Conservation (phyloP, 2,797 vertebrate genomes). For the Falco rusticolus region DNA sequence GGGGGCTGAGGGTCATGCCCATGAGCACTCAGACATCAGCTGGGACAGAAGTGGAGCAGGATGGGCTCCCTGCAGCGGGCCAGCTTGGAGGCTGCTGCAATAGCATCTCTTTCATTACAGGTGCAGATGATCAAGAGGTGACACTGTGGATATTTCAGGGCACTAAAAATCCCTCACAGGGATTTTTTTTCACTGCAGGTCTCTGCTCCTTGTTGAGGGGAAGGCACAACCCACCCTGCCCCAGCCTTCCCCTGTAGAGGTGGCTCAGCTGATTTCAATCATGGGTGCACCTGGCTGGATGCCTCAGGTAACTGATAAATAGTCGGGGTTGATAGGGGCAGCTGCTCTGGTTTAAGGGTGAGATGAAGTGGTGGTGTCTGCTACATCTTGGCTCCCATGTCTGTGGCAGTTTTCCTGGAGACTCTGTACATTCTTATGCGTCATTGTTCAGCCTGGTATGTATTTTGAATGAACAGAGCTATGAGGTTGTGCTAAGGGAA, state of each 20-base stretch:
- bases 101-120: neutral
- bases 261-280: fast-evolving
- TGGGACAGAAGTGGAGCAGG: neutral
- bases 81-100: neutral
- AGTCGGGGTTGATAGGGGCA: fast-evolving
- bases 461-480: neutral
- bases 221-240: neutral
- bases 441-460: fast-evolving
- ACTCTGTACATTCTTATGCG: fast-evolving
- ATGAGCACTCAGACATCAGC: fast-evolving
- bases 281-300: neutral
- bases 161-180: neutral
- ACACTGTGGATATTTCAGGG: neutral
- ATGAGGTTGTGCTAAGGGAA: neutral
- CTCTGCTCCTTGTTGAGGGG: neutral
- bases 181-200: neutral
- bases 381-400: neutral
- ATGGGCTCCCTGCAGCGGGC: neutral
- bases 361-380: neutral
- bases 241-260: neutral
- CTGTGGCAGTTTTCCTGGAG: neutral
- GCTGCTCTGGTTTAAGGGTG: fast-evolving
- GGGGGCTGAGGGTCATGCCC: neutral
- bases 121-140: neutral
- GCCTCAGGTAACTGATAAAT: neutral